A percentile compares a stretch with the other conserved stretches of the same genome.
Evolutionary conservation across 2,888 invertebrate genomes (phyloP).

Genomic region (Hypomecis atomaria): DNA sequence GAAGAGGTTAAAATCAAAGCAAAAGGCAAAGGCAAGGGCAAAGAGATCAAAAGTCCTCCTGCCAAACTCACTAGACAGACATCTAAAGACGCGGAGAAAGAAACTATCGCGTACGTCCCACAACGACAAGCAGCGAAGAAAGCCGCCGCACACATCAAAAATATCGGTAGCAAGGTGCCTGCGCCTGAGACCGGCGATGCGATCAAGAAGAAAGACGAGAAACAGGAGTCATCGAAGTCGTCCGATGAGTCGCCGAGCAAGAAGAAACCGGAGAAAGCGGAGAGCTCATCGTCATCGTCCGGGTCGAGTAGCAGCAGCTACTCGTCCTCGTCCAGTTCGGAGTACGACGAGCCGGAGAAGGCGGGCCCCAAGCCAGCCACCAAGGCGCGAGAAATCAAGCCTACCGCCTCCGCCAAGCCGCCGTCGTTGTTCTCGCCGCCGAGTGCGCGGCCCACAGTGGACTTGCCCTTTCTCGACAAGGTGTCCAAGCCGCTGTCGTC

Average conservation of each 20-base stretch:
- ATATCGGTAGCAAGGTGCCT: slow-evolving; percentile 85
- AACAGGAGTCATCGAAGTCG: slow-evolving; percentile 59
- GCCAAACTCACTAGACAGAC: slow-evolving; percentile 78
- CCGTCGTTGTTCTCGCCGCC: slow-evolving; percentile 78
- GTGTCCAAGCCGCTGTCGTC: slow-evolving; percentile 88
- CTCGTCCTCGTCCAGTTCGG: slow-evolving; percentile 86
- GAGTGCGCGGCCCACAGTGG: slow-evolving; percentile 83
- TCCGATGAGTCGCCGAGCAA: slow-evolving; percentile 68
- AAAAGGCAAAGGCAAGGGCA: slow-evolving; percentile 76
- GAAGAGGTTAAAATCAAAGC: slow-evolving; percentile 71
- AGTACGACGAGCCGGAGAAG: slow-evolving; percentile 73
- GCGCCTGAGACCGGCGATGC: slow-evolving; percentile 63
- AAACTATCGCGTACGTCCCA: slow-evolving; percentile 92
- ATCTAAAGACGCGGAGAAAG: slow-evolving; percentile 86
- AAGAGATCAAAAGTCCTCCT: slow-evolving; percentile 70
- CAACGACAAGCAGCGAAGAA: slow-evolving; percentile 96
- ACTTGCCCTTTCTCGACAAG: slow-evolving; percentile 93
- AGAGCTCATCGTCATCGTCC: slow-evolving; percentile 82
- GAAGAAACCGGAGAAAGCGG: slow-evolving; percentile 63
- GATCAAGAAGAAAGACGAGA: slow-evolving; percentile 71
- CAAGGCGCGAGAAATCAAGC: slow-evolving; percentile 77
- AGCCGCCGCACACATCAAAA: slow-evolving; percentile 95
- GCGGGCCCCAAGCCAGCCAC: slow-evolving; percentile 62
- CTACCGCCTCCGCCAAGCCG: slow-evolving; percentile 57
- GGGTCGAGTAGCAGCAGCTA: slow-evolving; percentile 83